A percentile compares a stretch with the other conserved stretches of the same genome.
Evolutionary conservation across 2,797 vertebrate species (phyloP).

Genomic region (Pipistrellus pipistrellus): DNA sequence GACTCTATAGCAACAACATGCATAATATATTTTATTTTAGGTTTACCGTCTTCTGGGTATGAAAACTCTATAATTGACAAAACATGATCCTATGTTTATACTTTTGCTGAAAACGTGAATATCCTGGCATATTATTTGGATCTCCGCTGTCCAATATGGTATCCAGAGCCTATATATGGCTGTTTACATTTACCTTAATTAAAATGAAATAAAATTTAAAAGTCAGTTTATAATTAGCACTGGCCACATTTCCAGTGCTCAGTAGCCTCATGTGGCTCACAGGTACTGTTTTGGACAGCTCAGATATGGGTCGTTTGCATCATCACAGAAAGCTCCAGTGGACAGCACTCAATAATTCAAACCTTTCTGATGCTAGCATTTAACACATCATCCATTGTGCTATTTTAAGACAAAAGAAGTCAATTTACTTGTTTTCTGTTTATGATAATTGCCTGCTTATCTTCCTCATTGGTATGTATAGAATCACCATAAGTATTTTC

Average conservation of each 20-base stretch:
- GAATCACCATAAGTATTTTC: slow-evolving; percentile 37
- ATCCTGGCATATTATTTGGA: neutral
- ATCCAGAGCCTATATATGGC: neutral
- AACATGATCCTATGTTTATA: slow-evolving; percentile 3
- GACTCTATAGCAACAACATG: slow-evolving; percentile 10
- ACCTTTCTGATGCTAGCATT: neutral
- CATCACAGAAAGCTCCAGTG: neutral
- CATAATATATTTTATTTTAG: neutral
- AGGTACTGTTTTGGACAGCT: neutral
- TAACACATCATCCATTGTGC: neutral
- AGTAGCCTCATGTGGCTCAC: neutral
- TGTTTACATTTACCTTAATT: slow-evolving; percentile 18
- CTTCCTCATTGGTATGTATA: neutral
- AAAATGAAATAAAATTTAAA: slow-evolving; percentile 31
- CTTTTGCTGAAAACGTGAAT: slow-evolving; percentile 9
- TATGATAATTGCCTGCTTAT: neutral
- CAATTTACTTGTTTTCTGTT: slow-evolving; percentile 41
- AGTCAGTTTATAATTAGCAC: neutral
- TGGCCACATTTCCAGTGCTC: neutral
- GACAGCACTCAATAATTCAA: slow-evolving; percentile 1
- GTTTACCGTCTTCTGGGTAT: slow-evolving; percentile 14
- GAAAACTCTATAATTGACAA: neutral
- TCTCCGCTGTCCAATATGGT: neutral
- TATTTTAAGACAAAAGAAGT: slow-evolving; percentile 38
- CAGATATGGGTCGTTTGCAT: neutral